Conservation (phyloP, 2,888 invertebrate species). For the Sphecodes monilicornis region DNA sequence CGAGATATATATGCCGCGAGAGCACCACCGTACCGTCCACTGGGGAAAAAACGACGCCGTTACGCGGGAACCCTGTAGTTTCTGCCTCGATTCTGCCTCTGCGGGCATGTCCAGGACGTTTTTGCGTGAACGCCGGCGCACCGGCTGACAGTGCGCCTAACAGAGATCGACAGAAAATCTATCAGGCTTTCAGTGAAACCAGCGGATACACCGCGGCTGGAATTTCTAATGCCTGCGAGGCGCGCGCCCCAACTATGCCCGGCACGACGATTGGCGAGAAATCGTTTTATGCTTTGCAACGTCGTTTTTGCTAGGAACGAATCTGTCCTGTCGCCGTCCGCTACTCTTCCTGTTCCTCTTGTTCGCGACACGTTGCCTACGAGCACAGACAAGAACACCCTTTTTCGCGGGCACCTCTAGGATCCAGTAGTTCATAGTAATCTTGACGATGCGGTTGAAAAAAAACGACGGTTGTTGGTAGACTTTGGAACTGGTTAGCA, state of each 20-base stretch:
- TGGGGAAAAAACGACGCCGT: slow-evolving; percentile 36
- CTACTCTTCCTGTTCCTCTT: not conserved
- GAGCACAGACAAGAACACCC: not conserved
- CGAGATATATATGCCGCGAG: slow-evolving; percentile 54
- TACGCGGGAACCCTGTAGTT: slow-evolving; percentile 56
- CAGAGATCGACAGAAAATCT: slow-evolving; percentile 71
- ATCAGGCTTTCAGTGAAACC: slow-evolving; percentile 69
- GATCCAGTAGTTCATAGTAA: not conserved
- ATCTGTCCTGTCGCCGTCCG: slow-evolving; percentile 36
- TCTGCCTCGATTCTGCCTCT: slow-evolving; percentile 52
- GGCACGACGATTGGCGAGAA: slow-evolving; percentile 59
- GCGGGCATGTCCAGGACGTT: slow-evolving; percentile 51
- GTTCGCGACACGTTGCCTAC: not conserved
- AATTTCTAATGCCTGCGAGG: slow-evolving; percentile 58
- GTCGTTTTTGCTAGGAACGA: slow-evolving; percentile 41
- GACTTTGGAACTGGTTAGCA: too few species aligned
- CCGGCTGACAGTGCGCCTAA: slow-evolving; percentile 62
- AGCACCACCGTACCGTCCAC: slow-evolving; percentile 28
- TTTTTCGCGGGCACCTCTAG: not conserved
- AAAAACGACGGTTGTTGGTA: too few species aligned
- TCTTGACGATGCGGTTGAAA: not conserved
- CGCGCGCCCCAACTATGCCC: slow-evolving; percentile 50
- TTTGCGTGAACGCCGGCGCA: slow-evolving; percentile 47
- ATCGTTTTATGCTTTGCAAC: slow-evolving; percentile 48
- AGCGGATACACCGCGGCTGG: slow-evolving; percentile 49